phyloP scores from a whole-genome alignment of 2,797 vertebrate species.

The Apodemus agrarius region DNA sequence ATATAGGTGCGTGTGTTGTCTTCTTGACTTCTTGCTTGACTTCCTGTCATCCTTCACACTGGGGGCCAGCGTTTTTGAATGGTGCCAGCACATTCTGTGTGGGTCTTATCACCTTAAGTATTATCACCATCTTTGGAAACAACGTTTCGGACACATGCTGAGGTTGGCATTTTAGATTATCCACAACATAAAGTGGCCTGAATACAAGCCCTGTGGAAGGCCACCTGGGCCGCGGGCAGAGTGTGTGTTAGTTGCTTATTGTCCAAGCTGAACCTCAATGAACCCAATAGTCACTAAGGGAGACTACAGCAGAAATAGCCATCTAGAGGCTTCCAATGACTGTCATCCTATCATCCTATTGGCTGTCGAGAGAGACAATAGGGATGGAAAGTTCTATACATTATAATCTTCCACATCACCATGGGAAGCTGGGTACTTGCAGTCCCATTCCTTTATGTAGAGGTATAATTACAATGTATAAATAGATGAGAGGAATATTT shows the following conservation, averaged over 20 bases:
- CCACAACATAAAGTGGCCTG: not conserved
- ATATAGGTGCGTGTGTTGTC: not conserved
- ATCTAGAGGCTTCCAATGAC: not conserved
- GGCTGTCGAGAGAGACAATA: not conserved
- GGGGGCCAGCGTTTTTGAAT: not conserved
- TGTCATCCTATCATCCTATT: not conserved
- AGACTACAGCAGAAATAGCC: not conserved
- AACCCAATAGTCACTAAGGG: not conserved
- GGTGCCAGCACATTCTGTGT: too few species aligned
- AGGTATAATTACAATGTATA: not conserved
- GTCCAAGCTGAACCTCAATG: not conserved
- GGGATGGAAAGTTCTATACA: not conserved
- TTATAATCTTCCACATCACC: not conserved
- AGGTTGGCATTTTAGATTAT: not conserved
- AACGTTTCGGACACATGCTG: not conserved
- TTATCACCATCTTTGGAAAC: not conserved
- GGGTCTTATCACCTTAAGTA: not conserved
- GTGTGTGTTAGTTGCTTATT: not conserved
- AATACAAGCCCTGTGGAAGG: not conserved
- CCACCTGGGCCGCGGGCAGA: not conserved
- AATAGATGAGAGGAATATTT: conserved; percentile 8
- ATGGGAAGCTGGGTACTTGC: not conserved
- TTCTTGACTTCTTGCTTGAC: not conserved
- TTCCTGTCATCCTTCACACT: not conserved
- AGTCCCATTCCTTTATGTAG: not conserved